Percentiles rank a stretch among this genome's conserved stretches.
Evolutionary conservation across 2,888 invertebrate genomes (phyloP).

Genomic region (Perdita meconis): DNA sequence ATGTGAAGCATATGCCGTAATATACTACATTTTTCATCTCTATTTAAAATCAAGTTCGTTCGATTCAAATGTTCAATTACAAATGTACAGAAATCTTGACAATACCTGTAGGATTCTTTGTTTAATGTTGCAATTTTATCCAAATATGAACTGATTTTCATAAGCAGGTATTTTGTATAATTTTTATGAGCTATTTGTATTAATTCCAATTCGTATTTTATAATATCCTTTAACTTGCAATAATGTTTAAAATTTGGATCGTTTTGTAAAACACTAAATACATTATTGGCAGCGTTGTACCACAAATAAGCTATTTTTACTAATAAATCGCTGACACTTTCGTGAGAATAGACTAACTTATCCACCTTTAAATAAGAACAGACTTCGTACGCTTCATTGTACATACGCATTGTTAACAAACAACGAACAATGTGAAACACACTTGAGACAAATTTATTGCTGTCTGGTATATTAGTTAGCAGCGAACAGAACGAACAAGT

Average conservation of each 20-base stretch:
- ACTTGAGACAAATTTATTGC: slow-evolving; percentile 71
- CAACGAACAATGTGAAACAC: slow-evolving; percentile 76
- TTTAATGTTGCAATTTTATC: slow-evolving; percentile 49
- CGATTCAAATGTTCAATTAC: slow-evolving; percentile 42
- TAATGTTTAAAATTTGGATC: slow-evolving; percentile 31
- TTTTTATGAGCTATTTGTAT: slow-evolving; percentile 41
- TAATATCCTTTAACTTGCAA: slow-evolving; percentile 43
- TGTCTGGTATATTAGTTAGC: slow-evolving; percentile 64
- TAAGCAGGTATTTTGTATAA: slow-evolving; percentile 57
- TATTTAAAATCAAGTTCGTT: slow-evolving; percentile 31
- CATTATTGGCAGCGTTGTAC: slow-evolving; percentile 51
- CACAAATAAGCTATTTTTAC: slow-evolving; percentile 68
- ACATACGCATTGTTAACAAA: slow-evolving; percentile 68
- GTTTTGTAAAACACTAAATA: slow-evolving; percentile 34
- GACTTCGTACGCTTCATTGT: slow-evolving; percentile 72
- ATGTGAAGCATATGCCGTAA: slow-evolving; percentile 56
- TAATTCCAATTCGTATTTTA: slow-evolving; percentile 61
- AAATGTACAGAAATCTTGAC: slow-evolving; percentile 53
- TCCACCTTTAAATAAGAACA: slow-evolving; percentile 59
- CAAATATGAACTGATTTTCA: slow-evolving; percentile 47
- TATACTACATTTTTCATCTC: slow-evolving; percentile 51
- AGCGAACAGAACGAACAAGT: slow-evolving; percentile 65
- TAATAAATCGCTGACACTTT: slow-evolving; percentile 41
- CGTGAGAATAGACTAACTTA: slow-evolving; percentile 10
- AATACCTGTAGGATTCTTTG: slow-evolving; percentile 21